Conservation (phyloP, 2,888 invertebrate species). For the Heliconius ismenius region DNA sequence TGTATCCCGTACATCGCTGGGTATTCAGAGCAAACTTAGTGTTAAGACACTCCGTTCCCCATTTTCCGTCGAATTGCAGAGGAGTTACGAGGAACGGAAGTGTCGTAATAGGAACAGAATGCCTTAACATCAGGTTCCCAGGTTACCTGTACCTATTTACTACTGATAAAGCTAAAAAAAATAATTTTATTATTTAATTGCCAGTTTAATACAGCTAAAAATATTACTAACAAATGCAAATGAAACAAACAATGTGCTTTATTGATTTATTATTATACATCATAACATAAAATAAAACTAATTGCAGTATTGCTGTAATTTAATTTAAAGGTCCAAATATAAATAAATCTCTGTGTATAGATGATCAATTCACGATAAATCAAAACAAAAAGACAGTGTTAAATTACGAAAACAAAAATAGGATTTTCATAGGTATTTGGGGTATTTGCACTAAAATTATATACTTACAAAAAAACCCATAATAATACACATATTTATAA, state of each 20-base stretch:
- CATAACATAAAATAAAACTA: background rate
- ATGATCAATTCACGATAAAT: background rate
- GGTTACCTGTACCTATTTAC: no score
- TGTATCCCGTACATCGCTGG: background rate
- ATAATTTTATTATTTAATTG: background rate
- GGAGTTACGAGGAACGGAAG: no score
- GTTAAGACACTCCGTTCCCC: background rate
- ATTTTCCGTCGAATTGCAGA: no score
- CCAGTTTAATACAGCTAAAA: background rate
- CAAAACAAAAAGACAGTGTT: background rate
- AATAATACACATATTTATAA: background rate
- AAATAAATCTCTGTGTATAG: background rate
- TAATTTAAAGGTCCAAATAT: background rate
- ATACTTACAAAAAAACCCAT: background rate
- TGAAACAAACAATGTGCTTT: background rate
- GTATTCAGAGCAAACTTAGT: background rate
- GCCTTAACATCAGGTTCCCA: no score
- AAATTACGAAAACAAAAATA: background rate
- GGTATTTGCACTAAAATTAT: background rate
- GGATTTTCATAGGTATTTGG: background rate
- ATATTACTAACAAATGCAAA: background rate
- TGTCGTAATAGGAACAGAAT: no score
- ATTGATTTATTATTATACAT: background rate
- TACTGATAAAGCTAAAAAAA: no score
- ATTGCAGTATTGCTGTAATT: background rate